phyloP scores from a whole-genome alignment of 2,797 vertebrate species.

The Cyprinella venusta region DNA sequence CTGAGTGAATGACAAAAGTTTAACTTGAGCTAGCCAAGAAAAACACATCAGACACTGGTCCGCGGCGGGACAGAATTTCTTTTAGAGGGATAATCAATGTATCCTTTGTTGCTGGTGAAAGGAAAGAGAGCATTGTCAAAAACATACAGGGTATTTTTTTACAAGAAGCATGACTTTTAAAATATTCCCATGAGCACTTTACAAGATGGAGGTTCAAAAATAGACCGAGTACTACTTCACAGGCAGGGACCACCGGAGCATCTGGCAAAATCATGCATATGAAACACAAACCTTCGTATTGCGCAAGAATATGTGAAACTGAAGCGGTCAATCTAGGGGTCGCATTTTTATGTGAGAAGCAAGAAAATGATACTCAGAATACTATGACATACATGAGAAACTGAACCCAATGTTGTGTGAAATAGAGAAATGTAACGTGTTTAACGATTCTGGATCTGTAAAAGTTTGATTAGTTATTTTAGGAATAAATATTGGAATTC shows the following conservation, averaged over 20 bases:
- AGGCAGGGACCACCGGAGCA: conserved; percentile 39
- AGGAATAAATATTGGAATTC: too few species aligned
- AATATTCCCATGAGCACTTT: conserved; percentile 46
- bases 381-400: conserved; percentile 11
- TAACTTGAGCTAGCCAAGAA: conserved; percentile 68
- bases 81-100: conserved; percentile 77
- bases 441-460: not conserved
- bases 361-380: conserved; percentile 25
- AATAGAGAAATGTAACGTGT: not conserved
- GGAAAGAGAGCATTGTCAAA: conserved; percentile 60
- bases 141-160: conserved; percentile 40
- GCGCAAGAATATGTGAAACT: conserved; percentile 32
- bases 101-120: conserved; percentile 80
- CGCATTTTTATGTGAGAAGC: conserved; percentile 25
- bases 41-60: conserved; percentile 67
- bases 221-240: conserved; percentile 21
- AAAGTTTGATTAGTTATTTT: not conserved
- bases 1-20: conserved; percentile 76
- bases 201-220: conserved; percentile 44
- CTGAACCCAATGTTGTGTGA: conserved; percentile 23
- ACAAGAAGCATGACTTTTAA: conserved; percentile 40
- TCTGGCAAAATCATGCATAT: conserved; percentile 39
- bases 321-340: conserved; percentile 10
- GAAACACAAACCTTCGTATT: conserved; percentile 35
- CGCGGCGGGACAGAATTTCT: conserved; percentile 72